phyloP scores from a whole-genome alignment of 2,797 vertebrate species.

The Scolopax bukidnonensis region DNA sequence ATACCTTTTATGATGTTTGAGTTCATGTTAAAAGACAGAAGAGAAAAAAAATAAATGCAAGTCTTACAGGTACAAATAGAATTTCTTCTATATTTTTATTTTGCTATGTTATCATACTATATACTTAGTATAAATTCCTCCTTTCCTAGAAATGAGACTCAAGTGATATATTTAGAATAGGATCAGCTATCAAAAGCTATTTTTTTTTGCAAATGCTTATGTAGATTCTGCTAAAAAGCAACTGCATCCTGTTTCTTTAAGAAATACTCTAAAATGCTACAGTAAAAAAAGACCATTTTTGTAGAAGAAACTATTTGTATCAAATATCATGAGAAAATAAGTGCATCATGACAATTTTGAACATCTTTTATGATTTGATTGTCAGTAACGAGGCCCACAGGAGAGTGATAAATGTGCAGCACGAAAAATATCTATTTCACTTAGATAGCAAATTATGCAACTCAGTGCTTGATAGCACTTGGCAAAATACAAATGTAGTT shows the following conservation, averaged over 20 bases:
- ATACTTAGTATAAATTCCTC: not conserved
- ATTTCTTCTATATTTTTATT: slow-evolving; percentile 40
- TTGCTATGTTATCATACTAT: slow-evolving; percentile 13
- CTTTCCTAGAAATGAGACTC: slow-evolving; percentile 43
- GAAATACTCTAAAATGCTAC: slow-evolving; percentile 53
- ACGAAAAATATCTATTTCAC: slow-evolving; percentile 85
- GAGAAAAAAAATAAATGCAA: not conserved
- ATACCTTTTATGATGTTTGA: not conserved
- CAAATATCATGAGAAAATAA: slow-evolving; percentile 81
- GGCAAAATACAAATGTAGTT: slow-evolving; percentile 94
- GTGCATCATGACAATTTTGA: slow-evolving; percentile 81
- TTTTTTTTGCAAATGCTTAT: not conserved
- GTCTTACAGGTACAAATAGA: not conserved
- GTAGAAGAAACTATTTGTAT: slow-evolving; percentile 81
- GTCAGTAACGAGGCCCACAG: slow-evolving; percentile 83
- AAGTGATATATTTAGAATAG: slow-evolving; percentile 57
- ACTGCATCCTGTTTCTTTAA: slow-evolving; percentile 69
- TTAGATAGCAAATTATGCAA: slow-evolving; percentile 83
- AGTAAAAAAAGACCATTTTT: slow-evolving; percentile 69
- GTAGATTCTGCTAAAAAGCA: slow-evolving; percentile 37
- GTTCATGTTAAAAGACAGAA: not conserved
- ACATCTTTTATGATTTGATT: slow-evolving; percentile 83
- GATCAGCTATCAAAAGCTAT: slow-evolving; percentile 31
- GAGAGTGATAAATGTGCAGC: slow-evolving; percentile 87
- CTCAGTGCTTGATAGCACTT: slow-evolving; percentile 84